A percentile compares a stretch with the other conserved stretches of the same genome.
These are phyloP conservation scores for Gadopsis bispinosus DNA, from an alignment of 2,797 vertebrate genomes.

Conservation along the genomic window DNA sequence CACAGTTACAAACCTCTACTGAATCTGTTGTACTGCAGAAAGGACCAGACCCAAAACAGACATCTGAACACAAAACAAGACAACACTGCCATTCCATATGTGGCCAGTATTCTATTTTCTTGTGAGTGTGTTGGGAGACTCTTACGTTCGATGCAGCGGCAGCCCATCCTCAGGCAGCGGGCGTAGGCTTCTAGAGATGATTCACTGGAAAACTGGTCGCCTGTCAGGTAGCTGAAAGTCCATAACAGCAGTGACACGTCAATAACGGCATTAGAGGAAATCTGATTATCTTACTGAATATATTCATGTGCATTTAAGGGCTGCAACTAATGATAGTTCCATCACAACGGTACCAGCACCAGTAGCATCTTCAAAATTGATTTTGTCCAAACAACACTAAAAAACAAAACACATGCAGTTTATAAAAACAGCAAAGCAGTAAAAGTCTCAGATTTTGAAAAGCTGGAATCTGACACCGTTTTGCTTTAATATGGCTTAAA, in stretches of 20 bases:
- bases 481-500: neutral
- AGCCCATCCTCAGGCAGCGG: conserved; percentile 96
- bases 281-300: neutral
- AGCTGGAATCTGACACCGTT: neutral
- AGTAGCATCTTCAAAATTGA: no score
- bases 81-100: neutral
- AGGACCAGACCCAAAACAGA: neutral
- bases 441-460: neutral
- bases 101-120: neutral
- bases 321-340: neutral
- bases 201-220: conserved; percentile 98
- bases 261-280: neutral
- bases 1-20: neutral
- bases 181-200: conserved; percentile 96
- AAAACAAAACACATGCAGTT: no score
- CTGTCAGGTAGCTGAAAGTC: conserved; percentile 87
- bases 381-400: no score
- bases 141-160: conserved; percentile 96
- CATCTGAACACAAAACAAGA: neutral
- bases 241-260: neutral
- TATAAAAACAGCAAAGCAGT: neutral
- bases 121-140: conserved; percentile 4
- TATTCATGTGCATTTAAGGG: neutral
- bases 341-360: no score
- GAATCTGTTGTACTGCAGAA: neutral